Percentiles rank a stretch among this genome's conserved stretches.
Conservation (phyloP, 2,888 invertebrate genomes). For the Hydraecia micacea region DNA sequence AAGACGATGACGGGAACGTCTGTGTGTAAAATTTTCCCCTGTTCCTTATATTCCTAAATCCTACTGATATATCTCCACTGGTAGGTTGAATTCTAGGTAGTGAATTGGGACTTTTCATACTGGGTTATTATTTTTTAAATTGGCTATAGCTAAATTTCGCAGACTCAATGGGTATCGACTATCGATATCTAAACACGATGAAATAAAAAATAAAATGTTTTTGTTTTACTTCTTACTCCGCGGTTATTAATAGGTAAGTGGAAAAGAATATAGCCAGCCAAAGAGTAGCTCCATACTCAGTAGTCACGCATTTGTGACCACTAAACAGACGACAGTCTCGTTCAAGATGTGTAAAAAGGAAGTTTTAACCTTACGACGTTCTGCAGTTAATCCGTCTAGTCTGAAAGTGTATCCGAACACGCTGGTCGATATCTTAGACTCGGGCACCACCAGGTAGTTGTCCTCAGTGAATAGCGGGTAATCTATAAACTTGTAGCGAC, state of each 20-base stretch:
- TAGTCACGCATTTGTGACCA: background rate
- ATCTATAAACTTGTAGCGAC: slow-evolving; percentile 71
- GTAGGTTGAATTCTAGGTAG: background rate
- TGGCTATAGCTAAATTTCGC: background rate
- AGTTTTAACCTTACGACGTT: slow-evolving; percentile 64
- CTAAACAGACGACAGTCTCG: background rate
- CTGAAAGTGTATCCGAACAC: slow-evolving; percentile 79
- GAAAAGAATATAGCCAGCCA: background rate
- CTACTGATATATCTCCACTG: too few species aligned
- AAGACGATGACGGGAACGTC: background rate
- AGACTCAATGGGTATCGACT: background rate
- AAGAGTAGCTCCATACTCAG: background rate
- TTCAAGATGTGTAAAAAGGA: background rate
- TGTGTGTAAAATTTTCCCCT: background rate
- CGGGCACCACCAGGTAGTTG: slow-evolving; percentile 75
- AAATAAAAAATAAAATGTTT: too few species aligned
- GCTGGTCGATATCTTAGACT: slow-evolving; percentile 82
- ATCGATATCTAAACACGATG: too few species aligned
- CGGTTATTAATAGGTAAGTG: background rate
- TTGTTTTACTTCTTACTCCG: background rate
- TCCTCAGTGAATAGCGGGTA: slow-evolving; percentile 77
- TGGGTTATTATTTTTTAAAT: background rate
- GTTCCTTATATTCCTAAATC: too few species aligned
- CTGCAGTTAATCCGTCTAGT: slow-evolving; percentile 70
- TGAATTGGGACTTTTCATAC: background rate